A percentile compares a stretch with the other conserved stretches of the same genome.
phyloP scores from a whole-genome alignment of 2,888 invertebrate genomes.

The Macrosiphum euphorbiae region DNA sequence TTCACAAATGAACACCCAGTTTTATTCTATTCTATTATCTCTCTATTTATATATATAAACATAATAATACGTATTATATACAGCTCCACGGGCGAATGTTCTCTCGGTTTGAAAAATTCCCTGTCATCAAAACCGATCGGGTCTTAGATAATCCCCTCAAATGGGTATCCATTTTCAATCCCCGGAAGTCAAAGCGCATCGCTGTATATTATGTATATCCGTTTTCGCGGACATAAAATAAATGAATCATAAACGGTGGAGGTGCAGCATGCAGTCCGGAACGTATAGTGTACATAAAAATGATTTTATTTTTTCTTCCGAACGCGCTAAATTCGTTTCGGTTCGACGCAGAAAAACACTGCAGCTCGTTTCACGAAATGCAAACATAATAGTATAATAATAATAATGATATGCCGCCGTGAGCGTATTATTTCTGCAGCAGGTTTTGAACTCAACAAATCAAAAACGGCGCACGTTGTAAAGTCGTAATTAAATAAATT shows the following conservation, averaged over 20 bases:
- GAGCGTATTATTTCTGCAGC: neutral
- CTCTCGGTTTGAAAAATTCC: neutral
- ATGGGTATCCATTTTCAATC: conserved; percentile 14
- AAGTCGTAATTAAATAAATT: neutral
- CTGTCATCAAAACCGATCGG: neutral
- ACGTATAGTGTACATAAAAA: conserved; percentile 6
- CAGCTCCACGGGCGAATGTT: neutral
- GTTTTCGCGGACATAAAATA: neutral
- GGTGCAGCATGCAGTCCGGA: conserved; percentile 7
- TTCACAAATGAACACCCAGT: neutral
- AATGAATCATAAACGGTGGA: conserved; percentile 17
- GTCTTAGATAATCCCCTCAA: conserved; percentile 9
- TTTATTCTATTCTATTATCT: neutral
- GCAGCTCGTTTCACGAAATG: neutral
- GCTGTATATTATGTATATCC: neutral
- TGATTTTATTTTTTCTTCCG: neutral
- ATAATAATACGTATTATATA: neutral
- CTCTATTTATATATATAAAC: neutral
- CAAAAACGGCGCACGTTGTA: neutral
- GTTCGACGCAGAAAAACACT: neutral
- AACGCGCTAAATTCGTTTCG: conserved; percentile 11
- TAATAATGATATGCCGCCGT: neutral
- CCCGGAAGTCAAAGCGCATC: conserved; percentile 14
- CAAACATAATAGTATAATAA: neutral
- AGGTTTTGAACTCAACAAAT: neutral